Percentiles rank a stretch among this genome's conserved stretches.
phyloP scores from a whole-genome alignment of 2,797 vertebrate species.

The Lutjanus argentimaculatus region DNA sequence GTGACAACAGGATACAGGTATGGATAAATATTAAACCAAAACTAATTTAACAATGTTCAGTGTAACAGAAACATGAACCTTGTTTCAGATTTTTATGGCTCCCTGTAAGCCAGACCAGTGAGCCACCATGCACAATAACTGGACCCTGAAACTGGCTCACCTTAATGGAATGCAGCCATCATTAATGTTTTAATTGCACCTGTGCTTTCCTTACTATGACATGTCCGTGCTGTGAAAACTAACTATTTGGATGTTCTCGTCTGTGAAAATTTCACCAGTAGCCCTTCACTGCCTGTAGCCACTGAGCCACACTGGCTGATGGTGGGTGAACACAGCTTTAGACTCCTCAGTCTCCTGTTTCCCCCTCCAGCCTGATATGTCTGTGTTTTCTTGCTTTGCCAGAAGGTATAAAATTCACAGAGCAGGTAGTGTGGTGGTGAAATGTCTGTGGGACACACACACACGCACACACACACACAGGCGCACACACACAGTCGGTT shows the following conservation, averaged over 20 bases:
- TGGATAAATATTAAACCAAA: not conserved
- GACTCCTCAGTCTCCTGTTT: not conserved
- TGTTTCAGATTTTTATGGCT: too few relatives aligned
- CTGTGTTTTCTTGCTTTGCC: conserved; percentile 28
- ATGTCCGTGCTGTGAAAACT: not conserved
- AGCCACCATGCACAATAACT: not conserved
- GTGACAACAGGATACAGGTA: too few relatives aligned
- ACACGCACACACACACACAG: not conserved
- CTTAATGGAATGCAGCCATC: too few relatives aligned
- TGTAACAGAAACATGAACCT: too few relatives aligned
- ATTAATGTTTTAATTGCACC: too few relatives aligned
- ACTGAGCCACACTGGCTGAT: not conserved
- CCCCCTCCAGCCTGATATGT: not conserved
- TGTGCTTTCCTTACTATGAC: not conserved
- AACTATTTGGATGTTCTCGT: not conserved
- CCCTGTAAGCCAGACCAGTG: not conserved
- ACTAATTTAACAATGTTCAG: not conserved
- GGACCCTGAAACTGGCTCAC: not conserved
- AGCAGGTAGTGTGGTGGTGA: conserved; percentile 26
- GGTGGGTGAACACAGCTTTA: conserved; percentile 13
- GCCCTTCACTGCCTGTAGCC: not conserved
- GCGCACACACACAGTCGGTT: not conserved
- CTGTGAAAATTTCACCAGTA: not conserved
- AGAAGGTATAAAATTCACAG: conserved; percentile 41
- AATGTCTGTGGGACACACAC: not conserved